Percentiles rank a stretch among this genome's conserved stretches.
These are phyloP conservation scores for Motacilla tschutschensis DNA, from an alignment of 2,113 vertebrate species.

Conservation along the genomic window DNA sequence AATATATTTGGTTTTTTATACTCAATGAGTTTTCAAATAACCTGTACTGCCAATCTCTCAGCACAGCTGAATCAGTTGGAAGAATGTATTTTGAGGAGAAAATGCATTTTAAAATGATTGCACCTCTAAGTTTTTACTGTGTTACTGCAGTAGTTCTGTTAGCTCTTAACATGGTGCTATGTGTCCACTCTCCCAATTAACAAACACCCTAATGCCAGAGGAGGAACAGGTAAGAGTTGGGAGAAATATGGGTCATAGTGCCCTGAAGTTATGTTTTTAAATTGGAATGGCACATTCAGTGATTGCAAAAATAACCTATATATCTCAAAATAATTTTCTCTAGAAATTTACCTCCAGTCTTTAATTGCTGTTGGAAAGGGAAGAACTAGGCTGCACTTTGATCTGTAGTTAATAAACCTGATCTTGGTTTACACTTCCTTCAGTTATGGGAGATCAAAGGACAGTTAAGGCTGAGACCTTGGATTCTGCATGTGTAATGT, in stretches of 20 bases:
- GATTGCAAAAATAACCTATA: neutral
- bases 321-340: neutral
- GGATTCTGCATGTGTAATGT: slow-evolving; percentile 16
- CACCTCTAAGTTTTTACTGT: neutral
- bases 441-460: slow-evolving; percentile 39
- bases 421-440: slow-evolving; percentile 50
- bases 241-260: neutral
- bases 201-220: neutral
- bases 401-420: slow-evolving; percentile 28
- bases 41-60: neutral
- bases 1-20: neutral
- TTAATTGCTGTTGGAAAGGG: slow-evolving; percentile 39
- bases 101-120: neutral
- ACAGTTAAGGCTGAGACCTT: neutral
- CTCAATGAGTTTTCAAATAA: neutral
- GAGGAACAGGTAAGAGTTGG: neutral
- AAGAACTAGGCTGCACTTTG: slow-evolving; percentile 40
- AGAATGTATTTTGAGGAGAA: neutral
- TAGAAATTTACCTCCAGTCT: neutral
- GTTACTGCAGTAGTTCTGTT: neutral
- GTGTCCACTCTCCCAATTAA: neutral
- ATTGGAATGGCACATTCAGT: neutral
- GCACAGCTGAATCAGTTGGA: neutral
- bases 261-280: neutral
- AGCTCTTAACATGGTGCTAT: rapidly evolving